These are phyloP conservation scores for Psix sp. DNA, from an alignment of 1,140 invertebrate species.

Conservation along the genomic window DNA sequence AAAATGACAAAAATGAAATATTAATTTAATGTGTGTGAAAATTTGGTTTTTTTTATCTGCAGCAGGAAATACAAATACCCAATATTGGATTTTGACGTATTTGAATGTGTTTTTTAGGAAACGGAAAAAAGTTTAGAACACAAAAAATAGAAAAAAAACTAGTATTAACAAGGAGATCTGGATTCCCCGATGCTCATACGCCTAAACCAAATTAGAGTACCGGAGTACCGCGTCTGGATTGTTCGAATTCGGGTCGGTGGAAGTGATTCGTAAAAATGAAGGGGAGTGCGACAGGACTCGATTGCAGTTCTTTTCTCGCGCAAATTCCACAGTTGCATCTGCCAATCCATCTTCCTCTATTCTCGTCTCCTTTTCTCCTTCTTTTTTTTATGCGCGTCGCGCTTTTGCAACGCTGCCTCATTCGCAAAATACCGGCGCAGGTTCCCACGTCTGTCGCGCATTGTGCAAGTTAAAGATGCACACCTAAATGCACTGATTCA, in stretches of 20 bases:
- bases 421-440: slow-evolving; percentile 43
- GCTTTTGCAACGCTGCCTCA: slow-evolving; percentile 16
- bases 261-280: slow-evolving; percentile 59
- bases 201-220: slow-evolving; percentile 48
- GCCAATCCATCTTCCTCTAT: slow-evolving; percentile 38
- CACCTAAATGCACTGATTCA: slow-evolving; percentile 39
- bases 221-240: slow-evolving; percentile 26
- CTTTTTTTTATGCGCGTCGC: slow-evolving; percentile 18
- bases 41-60: no score
- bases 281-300: slow-evolving; percentile 51
- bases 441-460: slow-evolving; percentile 45
- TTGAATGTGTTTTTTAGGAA: no score
- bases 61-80: no score
- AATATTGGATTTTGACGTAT: no score
- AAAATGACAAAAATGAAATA: no score
- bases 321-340: slow-evolving; percentile 50
- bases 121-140: no score
- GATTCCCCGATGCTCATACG: background rate
- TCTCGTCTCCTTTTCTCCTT: slow-evolving; percentile 9
- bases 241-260: slow-evolving; percentile 54
- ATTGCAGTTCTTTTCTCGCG: slow-evolving; percentile 52
- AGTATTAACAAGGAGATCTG: no score
- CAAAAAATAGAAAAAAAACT: no score
- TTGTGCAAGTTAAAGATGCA: slow-evolving; percentile 32
- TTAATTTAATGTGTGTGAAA: no score